Evolutionary conservation across 92 coral and sea anemone genomes (phyloP), one percentile per base, ranked within the genome.

Genomic region (Heteractis magnifica): DNA sequence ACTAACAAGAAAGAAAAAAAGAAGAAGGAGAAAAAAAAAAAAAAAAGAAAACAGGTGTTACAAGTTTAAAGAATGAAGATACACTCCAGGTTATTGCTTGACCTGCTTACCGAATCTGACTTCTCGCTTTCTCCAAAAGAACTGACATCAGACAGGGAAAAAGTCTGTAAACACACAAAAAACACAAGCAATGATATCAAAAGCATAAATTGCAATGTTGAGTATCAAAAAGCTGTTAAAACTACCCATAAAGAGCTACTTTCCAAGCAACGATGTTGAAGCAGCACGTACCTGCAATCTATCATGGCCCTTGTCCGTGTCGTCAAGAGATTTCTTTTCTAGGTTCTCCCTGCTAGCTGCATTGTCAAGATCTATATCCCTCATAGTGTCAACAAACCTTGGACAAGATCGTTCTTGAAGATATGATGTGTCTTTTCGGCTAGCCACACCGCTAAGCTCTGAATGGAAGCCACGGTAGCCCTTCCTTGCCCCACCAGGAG

Each of bases 401-500:
- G 71, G 26, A 64, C 71, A 6, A n/a, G 9, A 6, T 19, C 13
- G 23, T 53, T 53, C 58, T 53, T 53, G 58, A 12, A 53, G 58
- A 53, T 5, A 53, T 5, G 71, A 53, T 5, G 71, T 19, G 6
- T 64, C 26, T 8, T 8, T 53, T 12, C 58, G 58, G 64, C 16
- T 23, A 18, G 71, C 71, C 71, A 3, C n/a, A 19, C 7, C 10
- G 10, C 3, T 0, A 3, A 23, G n/a, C 20, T 64, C 21, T 64
- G 26, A 5, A n/a, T 5, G 10, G 71, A 19, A 9, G 2, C 21
- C 20, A 19, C 21, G 8, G 71, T 64, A 64, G 8, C 21, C 26
- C 41, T 64, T 64, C 26, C 71, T 64, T 64, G 71, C 71, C 26
- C 71, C 71, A 64, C 71, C 71, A 64, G 71, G 71, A 18, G 71